Evolutionary conservation across 2,797 vertebrate species (phyloP).

Genomic region (Crotalus adamanteus): DNA sequence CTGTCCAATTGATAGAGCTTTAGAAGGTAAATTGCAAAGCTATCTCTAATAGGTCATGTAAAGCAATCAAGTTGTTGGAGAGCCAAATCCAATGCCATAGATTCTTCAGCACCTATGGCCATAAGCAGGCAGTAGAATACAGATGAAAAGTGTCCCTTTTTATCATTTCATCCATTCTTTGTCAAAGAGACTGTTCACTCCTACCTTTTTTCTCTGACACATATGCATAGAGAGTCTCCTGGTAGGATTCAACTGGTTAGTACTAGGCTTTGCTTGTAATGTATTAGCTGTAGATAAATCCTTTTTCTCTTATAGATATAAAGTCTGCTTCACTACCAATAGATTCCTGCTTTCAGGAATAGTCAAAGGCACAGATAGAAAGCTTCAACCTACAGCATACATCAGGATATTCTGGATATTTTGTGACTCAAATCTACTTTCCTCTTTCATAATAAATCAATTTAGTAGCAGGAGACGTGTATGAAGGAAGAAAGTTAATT

Average conservation of each 20-base stretch:
- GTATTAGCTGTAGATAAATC: not conserved
- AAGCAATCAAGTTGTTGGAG: not conserved
- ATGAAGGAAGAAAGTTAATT: not conserved
- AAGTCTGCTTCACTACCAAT: not conserved
- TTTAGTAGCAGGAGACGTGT: not conserved
- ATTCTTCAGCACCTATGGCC: not conserved
- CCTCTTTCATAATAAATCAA: not conserved
- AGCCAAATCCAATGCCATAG: not conserved
- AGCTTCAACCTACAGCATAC: not conserved
- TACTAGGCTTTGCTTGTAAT: not conserved
- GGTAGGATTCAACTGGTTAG: not conserved
- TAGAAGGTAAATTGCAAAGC: not conserved
- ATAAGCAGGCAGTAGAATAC: not conserved
- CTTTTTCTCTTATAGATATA: not conserved
- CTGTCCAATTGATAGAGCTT: not conserved
- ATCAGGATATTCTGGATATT: not conserved
- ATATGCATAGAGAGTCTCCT: not conserved
- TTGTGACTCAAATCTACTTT: not conserved
- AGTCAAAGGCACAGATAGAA: not conserved
- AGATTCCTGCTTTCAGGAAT: not conserved
- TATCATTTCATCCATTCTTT: not conserved
- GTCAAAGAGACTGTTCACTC: not conserved
- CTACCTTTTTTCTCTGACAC: not conserved
- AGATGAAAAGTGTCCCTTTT: not conserved
- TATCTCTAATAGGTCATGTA: not conserved